phyloP scores from a whole-genome alignment of 2,888 invertebrate genomes.

The Zhengitettix transpicula region DNA sequence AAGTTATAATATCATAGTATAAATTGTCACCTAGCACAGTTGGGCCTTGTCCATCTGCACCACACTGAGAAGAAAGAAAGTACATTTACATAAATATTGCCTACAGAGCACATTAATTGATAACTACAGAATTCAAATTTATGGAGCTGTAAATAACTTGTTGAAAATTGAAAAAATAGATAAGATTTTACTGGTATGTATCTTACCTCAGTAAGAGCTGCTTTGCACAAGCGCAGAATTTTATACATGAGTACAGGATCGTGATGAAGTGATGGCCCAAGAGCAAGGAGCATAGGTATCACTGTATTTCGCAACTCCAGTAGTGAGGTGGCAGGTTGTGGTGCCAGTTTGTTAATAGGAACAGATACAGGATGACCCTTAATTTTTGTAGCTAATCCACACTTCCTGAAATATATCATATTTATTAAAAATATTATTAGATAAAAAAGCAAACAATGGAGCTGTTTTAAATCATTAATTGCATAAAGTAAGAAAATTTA shows the following conservation, averaged over 20 bases:
- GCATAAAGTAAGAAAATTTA: no score
- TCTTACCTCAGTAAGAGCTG: constrained; percentile 27
- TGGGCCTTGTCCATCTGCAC: no score
- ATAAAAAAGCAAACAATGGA: not conserved
- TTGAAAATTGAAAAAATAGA: no score
- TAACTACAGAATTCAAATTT: no score
- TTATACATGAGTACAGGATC: constrained; percentile 87
- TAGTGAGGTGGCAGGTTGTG: constrained; percentile 48
- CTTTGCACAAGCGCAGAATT: constrained; percentile 36
- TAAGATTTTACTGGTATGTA: no score
- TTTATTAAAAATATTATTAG: not conserved
- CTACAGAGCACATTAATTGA: no score
- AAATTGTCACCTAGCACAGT: constrained; percentile 28
- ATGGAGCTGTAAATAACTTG: no score
- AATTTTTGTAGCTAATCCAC: constrained; percentile 54
- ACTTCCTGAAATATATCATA: constrained; percentile 37
- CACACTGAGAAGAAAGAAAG: no score
- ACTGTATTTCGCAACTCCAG: constrained; percentile 55
- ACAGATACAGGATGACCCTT: constrained; percentile 36
- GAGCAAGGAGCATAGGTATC: constrained; percentile 66
- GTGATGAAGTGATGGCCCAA: constrained; percentile 76
- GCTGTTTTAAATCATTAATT: no score
- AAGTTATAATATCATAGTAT: constrained; percentile 67
- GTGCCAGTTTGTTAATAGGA: constrained; percentile 40
- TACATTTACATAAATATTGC: no score